Base-by-base conservation (phyloP, 2,797 vertebrate genomes). In the Furcifer pardalis region DNA sequence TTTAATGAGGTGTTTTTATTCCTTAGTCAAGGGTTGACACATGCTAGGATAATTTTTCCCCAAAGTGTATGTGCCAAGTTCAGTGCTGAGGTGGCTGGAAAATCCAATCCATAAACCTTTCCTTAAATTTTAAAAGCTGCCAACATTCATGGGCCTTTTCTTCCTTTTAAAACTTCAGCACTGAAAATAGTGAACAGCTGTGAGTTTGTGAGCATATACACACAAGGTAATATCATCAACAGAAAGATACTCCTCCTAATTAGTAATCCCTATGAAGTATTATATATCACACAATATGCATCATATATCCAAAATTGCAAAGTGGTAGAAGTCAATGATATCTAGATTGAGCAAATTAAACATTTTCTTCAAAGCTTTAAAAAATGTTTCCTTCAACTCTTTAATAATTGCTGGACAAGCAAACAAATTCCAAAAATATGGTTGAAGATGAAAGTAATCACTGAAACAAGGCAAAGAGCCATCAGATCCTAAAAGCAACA, bases 141-240 rank as follows among this genome's bases (percentile, higher is more conserved):
- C 79, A 77, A 37, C 30, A 23, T 12, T 52, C 77, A 49, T 69
- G 66, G 74, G 19, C 49, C 23, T 21, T 77, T 77, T 81, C 76
- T 77, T n/a, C n/a, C 32, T 42, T 77, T 82, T 25, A 82, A 63
- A 82, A 21, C 6, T 32, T 37, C 63, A 63, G 40, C 10, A 62
- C 32, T 81, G 63, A 77, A 81, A 81, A 77, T 42, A 62, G 49
- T 81, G 73, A 86, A 81, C 79, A 86, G 59, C 65, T 69, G 65
- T 71, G 27, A 5, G 30, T 30, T 62, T 40, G 17, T 84, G 37
- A 35, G 74, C 35, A 12, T 35, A 1, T 75, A 49, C 56, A 46
- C 19, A 37, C 32, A 52, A 49, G 63, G 37, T 40, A 75, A 42
- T 75, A 44, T 40, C 46, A 81, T 59, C 52, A 85, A 9, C n/a